These are phyloP conservation scores for Cladopsammia gracilis DNA, from an alignment of 64 coral and sea anemone species.

Conservation along the genomic window DNA sequence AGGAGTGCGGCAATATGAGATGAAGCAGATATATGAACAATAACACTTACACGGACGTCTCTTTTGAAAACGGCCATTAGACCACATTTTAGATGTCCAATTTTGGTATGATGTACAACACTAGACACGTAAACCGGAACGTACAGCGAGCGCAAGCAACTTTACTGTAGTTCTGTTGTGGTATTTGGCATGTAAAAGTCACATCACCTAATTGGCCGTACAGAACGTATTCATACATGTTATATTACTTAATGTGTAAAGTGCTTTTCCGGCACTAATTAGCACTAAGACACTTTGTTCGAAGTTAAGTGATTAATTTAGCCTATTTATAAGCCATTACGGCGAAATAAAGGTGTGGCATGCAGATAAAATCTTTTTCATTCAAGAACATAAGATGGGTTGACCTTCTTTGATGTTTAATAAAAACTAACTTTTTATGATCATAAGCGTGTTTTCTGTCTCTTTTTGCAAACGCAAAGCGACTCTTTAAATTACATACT, in stretches of 20 bases:
- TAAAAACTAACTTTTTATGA: not conserved
- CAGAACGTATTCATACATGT: not conserved
- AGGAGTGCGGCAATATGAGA: not conserved
- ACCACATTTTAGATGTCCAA: not conserved
- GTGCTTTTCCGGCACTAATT: constrained; percentile 40
- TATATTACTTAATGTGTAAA: not conserved
- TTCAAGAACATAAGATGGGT: not conserved
- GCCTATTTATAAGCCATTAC: constrained; percentile 37
- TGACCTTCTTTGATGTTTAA: not conserved
- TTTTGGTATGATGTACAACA: not conserved
- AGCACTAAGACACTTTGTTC: constrained; percentile 20
- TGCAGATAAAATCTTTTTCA: constrained; percentile 36
- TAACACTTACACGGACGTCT: not conserved
- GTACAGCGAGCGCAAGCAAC: not conserved
- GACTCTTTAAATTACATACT: not conserved
- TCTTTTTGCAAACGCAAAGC: not conserved
- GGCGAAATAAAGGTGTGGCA: not conserved
- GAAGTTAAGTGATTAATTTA: constrained; percentile 48
- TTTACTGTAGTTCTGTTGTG: not conserved
- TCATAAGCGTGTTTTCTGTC: not conserved
- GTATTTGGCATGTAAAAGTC: not conserved
- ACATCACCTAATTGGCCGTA: not conserved
- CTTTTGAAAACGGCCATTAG: not conserved
- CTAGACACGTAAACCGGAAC: not conserved
- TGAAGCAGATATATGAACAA: constrained; percentile 57